Percentiles rank a stretch among this genome's conserved stretches.
phyloP scores from a whole-genome alignment of 2,113 vertebrate genomes.

The Fukomys damarensis region DNA sequence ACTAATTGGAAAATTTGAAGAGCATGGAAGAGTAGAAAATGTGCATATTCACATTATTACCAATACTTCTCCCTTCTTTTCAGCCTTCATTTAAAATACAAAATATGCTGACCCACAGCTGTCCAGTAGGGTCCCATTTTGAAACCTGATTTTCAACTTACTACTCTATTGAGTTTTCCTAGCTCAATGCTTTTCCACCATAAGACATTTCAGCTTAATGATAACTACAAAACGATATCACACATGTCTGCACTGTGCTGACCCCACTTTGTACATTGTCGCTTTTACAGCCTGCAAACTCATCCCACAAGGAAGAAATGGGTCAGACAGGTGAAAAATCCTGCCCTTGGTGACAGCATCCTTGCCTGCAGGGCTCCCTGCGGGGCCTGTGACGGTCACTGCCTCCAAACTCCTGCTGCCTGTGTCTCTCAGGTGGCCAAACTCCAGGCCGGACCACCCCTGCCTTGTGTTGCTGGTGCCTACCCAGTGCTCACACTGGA shows the following conservation, averaged over 20 bases:
- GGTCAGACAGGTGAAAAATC: neutral
- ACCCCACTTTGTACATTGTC: neutral
- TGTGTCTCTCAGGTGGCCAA: neutral
- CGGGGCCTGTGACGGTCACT: neutral
- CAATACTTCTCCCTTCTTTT: neutral
- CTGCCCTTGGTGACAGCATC: neutral
- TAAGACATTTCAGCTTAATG: rapidly evolving
- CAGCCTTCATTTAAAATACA: neutral
- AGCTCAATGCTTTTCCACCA: neutral
- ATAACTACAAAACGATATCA: rapidly evolving
- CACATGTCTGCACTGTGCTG: rapidly evolving
- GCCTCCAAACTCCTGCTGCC: neutral
- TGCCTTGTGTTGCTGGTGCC: neutral
- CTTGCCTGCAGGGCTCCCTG: neutral
- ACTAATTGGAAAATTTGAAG: neutral
- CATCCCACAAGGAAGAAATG: neutral
- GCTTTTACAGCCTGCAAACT: neutral
- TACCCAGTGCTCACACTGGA: neutral
- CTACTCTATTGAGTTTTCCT: neutral
- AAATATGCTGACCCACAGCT: neutral
- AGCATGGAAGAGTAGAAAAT: neutral
- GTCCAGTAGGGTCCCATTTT: rapidly evolving
- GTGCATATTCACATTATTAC: too few species aligned
- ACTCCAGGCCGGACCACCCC: neutral
- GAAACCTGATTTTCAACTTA: neutral